Evolutionary conservation across 1,140 invertebrate species (phyloP), one percentile per base, ranked within the genome.

Genomic region (Dendrolimus punctatus): DNA sequence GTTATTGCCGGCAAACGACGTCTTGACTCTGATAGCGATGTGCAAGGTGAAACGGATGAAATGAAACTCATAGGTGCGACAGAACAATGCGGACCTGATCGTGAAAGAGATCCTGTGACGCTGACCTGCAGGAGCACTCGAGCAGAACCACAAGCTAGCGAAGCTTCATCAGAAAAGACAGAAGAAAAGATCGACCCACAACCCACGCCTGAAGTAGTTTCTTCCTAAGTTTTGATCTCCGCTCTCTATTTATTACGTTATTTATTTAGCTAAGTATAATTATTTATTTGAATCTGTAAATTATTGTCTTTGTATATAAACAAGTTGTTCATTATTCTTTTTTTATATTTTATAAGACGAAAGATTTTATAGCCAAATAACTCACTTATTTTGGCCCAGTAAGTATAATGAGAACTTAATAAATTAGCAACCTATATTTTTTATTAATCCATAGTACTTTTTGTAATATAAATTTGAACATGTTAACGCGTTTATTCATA

Each of bases 61-160:
- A 69, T 88, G 45, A 82, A 88, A 51, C 71, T 91, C 3, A 68
- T 91, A 8, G 90, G 90, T 8, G 89, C 90, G 1, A 74, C 81
- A 46, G 90, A 91, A 40, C 89, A 91, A 61, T 92, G 91, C 68
- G 90, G 90, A 8, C 91, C 90, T 0, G 91, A 88, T 43, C 76
- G 87, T 37, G 80, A 79, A 47, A 79, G 91, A 38, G 90, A 92
- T 62, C 84, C 88, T 41, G 87, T 69, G 8, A 81, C 80, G 6
- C 69, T 85, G 6, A 69, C 58, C 39, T 85, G 81, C 50, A 67
- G 73, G 8, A 55, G 23, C 23, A 23, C 48, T 40, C 62, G 58
- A 1, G 49, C 53, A 5, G 55, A 52, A 8, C 10, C 49, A 7
- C 44, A 68, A 40, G 47, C 57, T 7, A 46, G 36, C 39, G 40